Evolutionary conservation across 2,888 invertebrate species (phyloP).

Genomic region (Napeogenes sylphis): DNA sequence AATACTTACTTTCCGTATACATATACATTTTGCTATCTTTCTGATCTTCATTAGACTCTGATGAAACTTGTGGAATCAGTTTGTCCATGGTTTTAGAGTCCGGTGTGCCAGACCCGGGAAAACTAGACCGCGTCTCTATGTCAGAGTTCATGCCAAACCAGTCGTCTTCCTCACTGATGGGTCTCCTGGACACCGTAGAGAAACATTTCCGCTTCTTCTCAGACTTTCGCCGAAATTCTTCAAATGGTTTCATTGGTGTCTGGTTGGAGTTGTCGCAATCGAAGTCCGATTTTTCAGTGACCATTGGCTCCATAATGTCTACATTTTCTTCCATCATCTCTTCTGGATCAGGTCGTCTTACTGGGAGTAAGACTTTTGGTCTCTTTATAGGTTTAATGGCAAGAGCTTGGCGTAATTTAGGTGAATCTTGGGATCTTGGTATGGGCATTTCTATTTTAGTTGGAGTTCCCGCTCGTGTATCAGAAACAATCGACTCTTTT

Average conservation of each 20-base stretch:
- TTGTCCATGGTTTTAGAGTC: constrained; percentile 58
- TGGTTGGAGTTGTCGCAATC: constrained; percentile 65
- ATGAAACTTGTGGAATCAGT: constrained; percentile 37
- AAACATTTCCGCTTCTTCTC: constrained; percentile 46
- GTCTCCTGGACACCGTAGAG: constrained; percentile 41
- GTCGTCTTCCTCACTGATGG: constrained; percentile 63
- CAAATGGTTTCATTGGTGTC: constrained; percentile 56
- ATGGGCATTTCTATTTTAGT: constrained; percentile 36
- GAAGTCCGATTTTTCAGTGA: constrained; percentile 46
- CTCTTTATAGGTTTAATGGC: constrained; percentile 57
- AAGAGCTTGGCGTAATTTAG: constrained; percentile 59
- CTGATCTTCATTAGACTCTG: constrained; percentile 56
- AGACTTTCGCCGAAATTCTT: constrained; percentile 38
- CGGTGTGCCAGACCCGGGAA: constrained; percentile 61
- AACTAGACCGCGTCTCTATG: constrained; percentile 63
- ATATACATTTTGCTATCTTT: constrained; percentile 53
- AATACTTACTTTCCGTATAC: constrained; percentile 61
- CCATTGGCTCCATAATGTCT: constrained; percentile 25
- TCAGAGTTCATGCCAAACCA: constrained; percentile 57
- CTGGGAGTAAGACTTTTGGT: constrained; percentile 61
- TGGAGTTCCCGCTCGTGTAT: constrained; percentile 1
- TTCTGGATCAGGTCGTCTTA: constrained; percentile 46
- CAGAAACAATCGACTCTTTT: constrained; percentile 28
- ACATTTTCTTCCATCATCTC: constrained; percentile 36
- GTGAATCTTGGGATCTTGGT: constrained; percentile 50